Evolutionary conservation across 1,140 invertebrate genomes (phyloP).

Genomic region (Psilanteris sp.): DNA sequence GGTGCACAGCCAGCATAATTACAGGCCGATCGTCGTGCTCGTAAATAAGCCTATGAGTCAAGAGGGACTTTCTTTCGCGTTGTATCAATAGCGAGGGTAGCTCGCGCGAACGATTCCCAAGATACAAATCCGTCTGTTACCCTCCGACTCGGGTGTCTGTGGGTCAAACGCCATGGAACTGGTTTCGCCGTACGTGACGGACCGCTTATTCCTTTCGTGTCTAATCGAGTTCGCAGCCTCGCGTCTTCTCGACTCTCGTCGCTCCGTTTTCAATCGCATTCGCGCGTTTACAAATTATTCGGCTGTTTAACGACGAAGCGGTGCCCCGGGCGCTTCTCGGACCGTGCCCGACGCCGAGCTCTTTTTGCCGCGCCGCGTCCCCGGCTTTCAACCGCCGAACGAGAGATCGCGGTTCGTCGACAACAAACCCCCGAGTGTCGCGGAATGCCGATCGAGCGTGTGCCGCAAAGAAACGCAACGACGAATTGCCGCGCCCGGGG

Average conservation of each 20-base stretch:
- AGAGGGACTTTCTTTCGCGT: conserved; percentile 55
- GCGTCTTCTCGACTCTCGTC: conserved; percentile 6
- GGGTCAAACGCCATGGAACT: conserved; percentile 64
- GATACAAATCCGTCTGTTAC: conserved; percentile 65
- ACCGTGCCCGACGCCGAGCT: no score
- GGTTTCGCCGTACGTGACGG: conserved; percentile 55
- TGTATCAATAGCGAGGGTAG: conserved; percentile 47
- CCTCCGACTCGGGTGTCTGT: conserved; percentile 43
- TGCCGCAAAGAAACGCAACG: no score
- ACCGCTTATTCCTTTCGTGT: conserved; percentile 45
- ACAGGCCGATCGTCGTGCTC: conserved; percentile 73
- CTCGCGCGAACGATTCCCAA: conserved; percentile 61
- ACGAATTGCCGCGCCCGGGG: no score
- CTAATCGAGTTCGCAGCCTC: conserved; percentile 35
- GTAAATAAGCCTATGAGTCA: conserved; percentile 73
- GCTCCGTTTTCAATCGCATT: conserved; percentile 4
- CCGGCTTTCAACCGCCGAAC: no score
- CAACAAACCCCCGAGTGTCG: no score
- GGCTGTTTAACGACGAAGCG: conserved; percentile 6
- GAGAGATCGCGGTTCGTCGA: no score
- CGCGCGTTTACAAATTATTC: conserved; percentile 31
- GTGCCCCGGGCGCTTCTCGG: no score
- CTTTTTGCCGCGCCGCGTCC: no score
- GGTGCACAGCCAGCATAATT: conserved; percentile 72
- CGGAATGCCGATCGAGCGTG: no score